Base-by-base conservation (phyloP, 2,797 vertebrate species). In the Loriculus beryllinus region DNA sequence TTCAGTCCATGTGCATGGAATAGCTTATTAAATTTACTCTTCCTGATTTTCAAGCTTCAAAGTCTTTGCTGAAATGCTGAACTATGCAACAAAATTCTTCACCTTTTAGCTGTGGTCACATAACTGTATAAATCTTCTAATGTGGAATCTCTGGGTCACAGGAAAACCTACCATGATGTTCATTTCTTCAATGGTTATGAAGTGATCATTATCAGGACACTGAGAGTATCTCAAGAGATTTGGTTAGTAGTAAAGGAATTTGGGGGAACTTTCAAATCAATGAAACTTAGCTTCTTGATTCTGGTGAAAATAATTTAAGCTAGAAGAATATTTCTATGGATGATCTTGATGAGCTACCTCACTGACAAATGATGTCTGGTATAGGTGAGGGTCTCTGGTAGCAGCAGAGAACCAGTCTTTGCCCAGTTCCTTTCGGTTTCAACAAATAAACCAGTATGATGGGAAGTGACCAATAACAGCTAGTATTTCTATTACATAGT, bases 321-420 rank as follows among this genome's bases (percentile, higher is more conserved):
- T 65, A 13, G 42, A 59, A 91, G 68, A 79, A 72, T 35, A 9
- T 56, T 76, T 86, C 12, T 35, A 79, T 68, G 43, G 47, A 11
- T 81, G 64, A 12, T 40, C 9, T 45, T 54, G 68, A 51, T 42
- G 72, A 93, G 76, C 88, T 83, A 25, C 84, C 79, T 85, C 72
- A 12, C 39, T 40, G 82, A 56, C 65, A 54, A 83, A 22, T 16
- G 23, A 4, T 59, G 43, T 35, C 47, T 82, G 67, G 31, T 56
- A 56, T 77, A 13, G 43, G 23, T 84, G 54, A 17, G 74, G 59
- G 40, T 47, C 54, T 77, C 15, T 70, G 48, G 47, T 40, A 65
- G n/a, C 70, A 80, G 40, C 60, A 71, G 35, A 31, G 86, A 68
- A 65, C 39, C 3, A 1, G 2, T 67, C 70, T 76, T 69, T 64